These are phyloP conservation scores for Campopleginae sp. DNA, from an alignment of 2,888 invertebrate genomes.

Conservation along the genomic window DNA sequence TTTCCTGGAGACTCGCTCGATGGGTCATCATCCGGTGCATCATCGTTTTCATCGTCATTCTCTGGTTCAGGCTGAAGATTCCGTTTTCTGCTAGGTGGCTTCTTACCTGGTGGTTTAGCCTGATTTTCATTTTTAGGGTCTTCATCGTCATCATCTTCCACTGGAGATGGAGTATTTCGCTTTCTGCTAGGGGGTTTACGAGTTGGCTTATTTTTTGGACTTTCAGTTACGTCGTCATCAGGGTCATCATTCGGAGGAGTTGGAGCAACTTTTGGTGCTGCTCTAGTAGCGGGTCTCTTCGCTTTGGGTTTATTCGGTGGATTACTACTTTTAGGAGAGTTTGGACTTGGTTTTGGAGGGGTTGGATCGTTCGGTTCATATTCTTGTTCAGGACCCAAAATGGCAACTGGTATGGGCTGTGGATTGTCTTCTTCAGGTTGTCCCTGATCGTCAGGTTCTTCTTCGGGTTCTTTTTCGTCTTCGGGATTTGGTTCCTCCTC, in stretches of 20 bases:
- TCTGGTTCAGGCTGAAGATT: conserved; percentile 27
- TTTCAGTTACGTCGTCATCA: conserved; percentile 23
- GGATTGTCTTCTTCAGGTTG: conserved; percentile 54
- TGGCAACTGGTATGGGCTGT: conserved; percentile 43
- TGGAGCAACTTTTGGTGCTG: conserved; percentile 22
- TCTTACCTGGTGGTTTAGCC: neutral
- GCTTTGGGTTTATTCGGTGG: neutral
- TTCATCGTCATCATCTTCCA: conserved; percentile 33
- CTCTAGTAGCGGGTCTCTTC: conserved; percentile 15
- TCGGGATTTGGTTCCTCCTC: conserved; percentile 45
- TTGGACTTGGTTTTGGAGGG: conserved; percentile 37
- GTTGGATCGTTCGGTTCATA: conserved; percentile 19
- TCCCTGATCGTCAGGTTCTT: conserved; percentile 42
- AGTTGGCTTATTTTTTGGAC: conserved; percentile 21
- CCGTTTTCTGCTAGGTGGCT: neutral
- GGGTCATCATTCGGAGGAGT: conserved; percentile 20
- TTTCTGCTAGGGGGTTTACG: conserved; percentile 16
- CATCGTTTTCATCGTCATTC: conserved; percentile 9
- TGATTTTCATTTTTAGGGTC: conserved; percentile 17
- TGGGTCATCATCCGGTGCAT: conserved; percentile 15
- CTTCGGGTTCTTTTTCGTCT: conserved; percentile 60
- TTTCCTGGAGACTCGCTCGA: neutral
- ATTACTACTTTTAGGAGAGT: conserved; percentile 32
- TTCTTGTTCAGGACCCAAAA: conserved; percentile 33
- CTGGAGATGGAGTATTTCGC: conserved; percentile 10